Percentiles rank a stretch among this genome's conserved stretches.
Evolutionary conservation across 2,888 invertebrate genomes (phyloP).

Genomic region (Chymomyza fuscimana): DNA sequence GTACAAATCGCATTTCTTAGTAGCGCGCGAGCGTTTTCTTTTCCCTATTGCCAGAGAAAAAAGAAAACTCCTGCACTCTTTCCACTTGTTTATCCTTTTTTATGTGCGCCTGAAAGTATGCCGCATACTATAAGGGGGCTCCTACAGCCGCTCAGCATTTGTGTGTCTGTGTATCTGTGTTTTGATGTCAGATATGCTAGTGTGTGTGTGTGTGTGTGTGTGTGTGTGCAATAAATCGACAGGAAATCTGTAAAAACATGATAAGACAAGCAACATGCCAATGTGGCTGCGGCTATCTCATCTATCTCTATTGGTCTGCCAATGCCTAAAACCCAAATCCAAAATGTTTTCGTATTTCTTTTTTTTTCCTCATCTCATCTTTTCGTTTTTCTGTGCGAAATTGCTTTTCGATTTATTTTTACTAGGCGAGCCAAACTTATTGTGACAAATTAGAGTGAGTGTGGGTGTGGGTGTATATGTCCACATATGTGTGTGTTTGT

Average conservation of each 20-base stretch:
- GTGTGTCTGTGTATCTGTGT: constrained; percentile 43
- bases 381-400: constrained; percentile 49
- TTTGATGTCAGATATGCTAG: constrained; percentile 70
- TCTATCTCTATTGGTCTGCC: neutral
- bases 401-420: constrained; percentile 73
- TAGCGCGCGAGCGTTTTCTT: constrained; percentile 27
- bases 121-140: neutral
- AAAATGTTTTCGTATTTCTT: neutral
- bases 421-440: constrained; percentile 16
- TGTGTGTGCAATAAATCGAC: constrained; percentile 67
- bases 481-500: constrained; percentile 6
- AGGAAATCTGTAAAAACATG: constrained; percentile 74
- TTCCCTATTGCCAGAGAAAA: neutral
- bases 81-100: constrained; percentile 64
- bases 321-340: neutral
- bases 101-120: constrained; percentile 40
- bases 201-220: constrained; percentile 24
- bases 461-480: constrained; percentile 11
- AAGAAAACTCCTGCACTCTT: neutral
- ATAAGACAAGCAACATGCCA: constrained; percentile 73
- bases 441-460: constrained; percentile 68
- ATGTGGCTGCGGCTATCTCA: constrained; percentile 57
- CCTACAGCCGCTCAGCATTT: constrained; percentile 33
- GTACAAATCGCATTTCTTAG: constrained; percentile 79
- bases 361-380: constrained; percentile 9